A percentile compares a stretch with the other conserved stretches of the same genome.
phyloP scores from a whole-genome alignment of 1,140 invertebrate genomes.

The Anastatus disparis region DNA sequence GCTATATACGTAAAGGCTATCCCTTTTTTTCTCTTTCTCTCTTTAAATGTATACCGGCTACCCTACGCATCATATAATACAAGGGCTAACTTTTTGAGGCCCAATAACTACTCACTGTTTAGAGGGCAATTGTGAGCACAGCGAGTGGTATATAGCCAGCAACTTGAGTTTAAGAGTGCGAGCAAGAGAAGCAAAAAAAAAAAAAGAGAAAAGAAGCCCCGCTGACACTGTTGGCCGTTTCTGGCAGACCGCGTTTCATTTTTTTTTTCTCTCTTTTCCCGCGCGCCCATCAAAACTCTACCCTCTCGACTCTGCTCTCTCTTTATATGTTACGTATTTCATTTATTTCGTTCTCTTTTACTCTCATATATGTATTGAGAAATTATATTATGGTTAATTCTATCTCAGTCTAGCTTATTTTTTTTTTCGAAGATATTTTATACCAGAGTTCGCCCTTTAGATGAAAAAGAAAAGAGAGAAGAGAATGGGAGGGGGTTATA shows the following conservation, averaged over 20 bases:
- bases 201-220: too few species aligned
- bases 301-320: not conserved
- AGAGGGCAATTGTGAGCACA: slow-evolving; percentile 51
- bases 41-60: not conserved
- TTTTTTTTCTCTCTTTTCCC: too few species aligned
- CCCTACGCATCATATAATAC: slow-evolving; percentile 15
- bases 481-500: not conserved
- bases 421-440: too few species aligned
- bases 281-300: not conserved
- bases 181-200: too few species aligned
- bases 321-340: too few species aligned
- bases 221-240: slow-evolving; percentile 52
- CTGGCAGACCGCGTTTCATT: slow-evolving; percentile 10
- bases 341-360: too few species aligned
- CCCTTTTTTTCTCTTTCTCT: slow-evolving; percentile 35
- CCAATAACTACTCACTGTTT: slow-evolving; percentile 56
- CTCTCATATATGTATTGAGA: too few species aligned
- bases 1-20: not conserved
- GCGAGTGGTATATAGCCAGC: slow-evolving; percentile 43
- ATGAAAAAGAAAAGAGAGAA: too few species aligned
- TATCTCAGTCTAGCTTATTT: too few species aligned
- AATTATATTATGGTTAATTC: too few species aligned
- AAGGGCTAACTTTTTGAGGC: slow-evolving; percentile 42
- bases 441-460: too few species aligned
- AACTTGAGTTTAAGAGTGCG: too few species aligned